These are phyloP conservation scores for Brevimyrus niger DNA, from an alignment of 2,113 vertebrate genomes.

Conservation along the genomic window DNA sequence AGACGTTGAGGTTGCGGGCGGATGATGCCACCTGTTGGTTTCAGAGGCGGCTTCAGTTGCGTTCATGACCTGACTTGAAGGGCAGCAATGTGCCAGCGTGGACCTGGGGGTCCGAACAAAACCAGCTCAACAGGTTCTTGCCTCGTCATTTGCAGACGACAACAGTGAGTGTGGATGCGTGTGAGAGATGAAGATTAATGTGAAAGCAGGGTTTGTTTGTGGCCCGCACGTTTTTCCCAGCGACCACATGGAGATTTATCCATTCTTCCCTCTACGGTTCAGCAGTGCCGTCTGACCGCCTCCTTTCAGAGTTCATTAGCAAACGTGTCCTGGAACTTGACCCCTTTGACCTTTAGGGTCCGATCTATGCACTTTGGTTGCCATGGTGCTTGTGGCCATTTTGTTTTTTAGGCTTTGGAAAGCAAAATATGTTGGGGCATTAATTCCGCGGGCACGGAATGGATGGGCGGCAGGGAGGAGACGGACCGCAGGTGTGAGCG, in stretches of 20 bases:
- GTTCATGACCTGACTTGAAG: not conserved
- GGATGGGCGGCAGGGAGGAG: not conserved
- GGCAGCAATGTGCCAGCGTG: not conserved
- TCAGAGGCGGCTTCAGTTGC: not conserved
- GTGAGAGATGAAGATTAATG: not conserved
- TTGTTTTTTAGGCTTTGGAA: not conserved
- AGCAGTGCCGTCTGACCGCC: not conserved
- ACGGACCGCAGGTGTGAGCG: not conserved
- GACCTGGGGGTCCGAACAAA: not conserved
- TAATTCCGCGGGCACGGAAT: not conserved
- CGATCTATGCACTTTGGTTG: not conserved
- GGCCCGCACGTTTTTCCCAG: not conserved
- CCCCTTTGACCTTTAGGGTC: not conserved
- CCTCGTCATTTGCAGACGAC: not conserved
- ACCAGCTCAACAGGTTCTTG: not conserved
- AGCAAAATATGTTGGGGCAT: not conserved
- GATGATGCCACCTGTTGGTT: not conserved
- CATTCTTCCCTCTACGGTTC: not conserved
- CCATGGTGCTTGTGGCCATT: not conserved
- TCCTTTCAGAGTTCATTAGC: not conserved
- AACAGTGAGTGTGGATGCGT: not conserved
- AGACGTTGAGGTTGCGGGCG: not conserved
- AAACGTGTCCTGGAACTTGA: not conserved
- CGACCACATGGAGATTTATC: not conserved
- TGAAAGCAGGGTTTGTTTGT: conserved; percentile 12